phyloP scores from a whole-genome alignment of 2,113 vertebrate genomes.

The Cyprinodon variegatus region DNA sequence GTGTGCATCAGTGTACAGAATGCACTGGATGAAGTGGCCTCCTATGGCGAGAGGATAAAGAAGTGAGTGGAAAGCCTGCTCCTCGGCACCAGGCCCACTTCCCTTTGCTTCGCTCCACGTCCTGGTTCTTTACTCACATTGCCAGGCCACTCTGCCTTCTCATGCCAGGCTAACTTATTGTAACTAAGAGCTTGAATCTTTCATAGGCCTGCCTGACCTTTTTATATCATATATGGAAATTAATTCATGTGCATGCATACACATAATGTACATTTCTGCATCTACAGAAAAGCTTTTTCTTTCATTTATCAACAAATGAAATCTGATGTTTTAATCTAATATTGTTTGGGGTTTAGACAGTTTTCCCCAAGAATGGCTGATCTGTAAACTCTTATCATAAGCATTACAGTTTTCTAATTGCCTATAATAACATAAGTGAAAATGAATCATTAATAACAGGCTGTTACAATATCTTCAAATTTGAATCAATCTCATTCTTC shows the following conservation, averaged over 20 bases:
- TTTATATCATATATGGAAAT: neutral
- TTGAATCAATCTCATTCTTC: slow-evolving; percentile 4
- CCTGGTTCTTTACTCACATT: slow-evolving; percentile 25
- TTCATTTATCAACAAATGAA: neutral
- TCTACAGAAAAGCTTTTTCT: neutral
- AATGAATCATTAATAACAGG: slow-evolving; percentile 1
- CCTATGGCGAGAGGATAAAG: slow-evolving; percentile 95
- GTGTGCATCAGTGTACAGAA: slow-evolving; percentile 97
- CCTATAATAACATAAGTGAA: neutral
- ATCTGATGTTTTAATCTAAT: neutral
- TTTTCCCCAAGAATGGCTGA: slow-evolving; percentile 22
- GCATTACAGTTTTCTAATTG: neutral
- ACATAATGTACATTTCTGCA: slow-evolving; percentile 6
- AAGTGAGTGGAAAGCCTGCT: slow-evolving; percentile 87
- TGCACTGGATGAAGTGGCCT: slow-evolving; percentile 95
- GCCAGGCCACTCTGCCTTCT: slow-evolving; percentile 51
- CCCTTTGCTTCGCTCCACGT: slow-evolving; percentile 42
- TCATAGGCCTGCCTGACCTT: slow-evolving; percentile 46
- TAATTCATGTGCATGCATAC: slow-evolving; percentile 10
- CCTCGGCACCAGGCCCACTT: slow-evolving; percentile 65
- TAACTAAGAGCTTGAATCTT: slow-evolving; percentile 50
- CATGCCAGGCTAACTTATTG: slow-evolving; percentile 48
- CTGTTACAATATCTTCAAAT: slow-evolving; percentile 2
- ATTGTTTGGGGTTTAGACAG: neutral
- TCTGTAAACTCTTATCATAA: neutral